Evolutionary conservation across 2,113 vertebrate species (phyloP), one percentile per base, ranked within the genome.

Genomic region (Cyprinodon brontotheroides): DNA sequence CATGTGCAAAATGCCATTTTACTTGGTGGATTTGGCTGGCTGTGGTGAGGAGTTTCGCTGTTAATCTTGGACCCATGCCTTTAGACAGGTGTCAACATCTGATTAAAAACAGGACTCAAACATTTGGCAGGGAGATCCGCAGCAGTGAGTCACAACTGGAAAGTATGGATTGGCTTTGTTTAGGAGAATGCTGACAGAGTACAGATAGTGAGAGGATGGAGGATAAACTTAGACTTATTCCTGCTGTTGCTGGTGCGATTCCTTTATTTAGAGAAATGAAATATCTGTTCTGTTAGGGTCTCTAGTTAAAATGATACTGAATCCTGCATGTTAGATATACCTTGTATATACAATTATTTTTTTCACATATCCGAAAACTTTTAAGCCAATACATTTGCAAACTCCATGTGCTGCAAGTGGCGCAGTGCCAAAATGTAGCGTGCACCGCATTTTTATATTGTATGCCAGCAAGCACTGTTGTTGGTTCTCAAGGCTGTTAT

Each of bases 21-120:
- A 36, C n/a, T 64, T 38, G 65, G 7, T 38, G 43, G 60, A 43
- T 47, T 77, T 72, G 37, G 17, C 85, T 89, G 80, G 88, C 83
- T 89, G 90, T 86, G 87, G 82, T 79, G 53, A 91, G 78, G 80
- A 87, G 80, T 69, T 22, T 57, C 62, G 68, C 70, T 89, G 88
- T 90, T 91, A 87, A 91, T 85, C 22, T 43, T 29, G 47, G 41
- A 64, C 38, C 29, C 65, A 66, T n/a, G 41, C 67, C 61, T 57
- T 63, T 9, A 70, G 15, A 39, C 48, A 64, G 37, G 61, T 72
- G 79, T 89, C 76, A 77, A 17, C 36, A 37, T 72, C 61, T 85
- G 87, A 87, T 81, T 53, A 59, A 85, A 75, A 76, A 62, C 87
- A 87, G 86, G 59, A 64, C 77, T 70, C n/a, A 15, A 67, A 78